A percentile compares a stretch with the other conserved stretches of the same genome.
These are phyloP conservation scores for Zaprionus lachaisei DNA, from an alignment of 1,140 invertebrate genomes.

Conservation along the genomic window DNA sequence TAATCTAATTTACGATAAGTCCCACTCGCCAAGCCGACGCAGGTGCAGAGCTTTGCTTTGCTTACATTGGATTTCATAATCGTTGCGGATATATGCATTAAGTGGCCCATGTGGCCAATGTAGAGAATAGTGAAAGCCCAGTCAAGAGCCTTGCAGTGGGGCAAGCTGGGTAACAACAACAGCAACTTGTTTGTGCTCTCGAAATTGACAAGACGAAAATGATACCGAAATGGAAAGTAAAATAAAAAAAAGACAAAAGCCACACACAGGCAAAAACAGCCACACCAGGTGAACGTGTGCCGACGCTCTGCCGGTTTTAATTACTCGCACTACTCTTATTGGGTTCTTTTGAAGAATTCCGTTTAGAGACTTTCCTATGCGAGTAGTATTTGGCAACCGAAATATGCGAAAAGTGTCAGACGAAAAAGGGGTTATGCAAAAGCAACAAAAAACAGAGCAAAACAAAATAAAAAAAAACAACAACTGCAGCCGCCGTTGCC, in stretches of 20 bases:
- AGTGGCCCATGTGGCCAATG: conserved; percentile 13
- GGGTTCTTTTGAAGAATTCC: conserved; percentile 51
- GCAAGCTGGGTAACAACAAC: neutral
- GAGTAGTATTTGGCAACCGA: conserved; percentile 18
- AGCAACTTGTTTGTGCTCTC: conserved; percentile 38
- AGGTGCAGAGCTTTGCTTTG: conserved; percentile 14
- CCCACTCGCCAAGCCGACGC: neutral
- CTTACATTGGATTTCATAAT: conserved; percentile 34
- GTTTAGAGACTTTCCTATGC: neutral
- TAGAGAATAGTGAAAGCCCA: conserved; percentile 38
- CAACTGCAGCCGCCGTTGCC: conserved; percentile 59
- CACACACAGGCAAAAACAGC: neutral
- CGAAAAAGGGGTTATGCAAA: conserved; percentile 72
- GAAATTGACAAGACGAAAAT: conserved; percentile 39
- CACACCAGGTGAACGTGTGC: neutral
- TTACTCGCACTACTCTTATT: conserved; percentile 26
- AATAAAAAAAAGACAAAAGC: neutral
- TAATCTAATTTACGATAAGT: neutral
- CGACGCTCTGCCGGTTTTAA: conserved; percentile 15
- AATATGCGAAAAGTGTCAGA: conserved; percentile 56
- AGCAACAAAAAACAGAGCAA: conserved; percentile 21
- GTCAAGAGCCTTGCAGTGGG: conserved; percentile 1
- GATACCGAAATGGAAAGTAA: conserved; percentile 39
- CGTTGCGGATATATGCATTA: conserved; percentile 22
- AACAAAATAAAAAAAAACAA: conserved; percentile 28